These are phyloP conservation scores for Drosophila asahinai DNA, from an alignment of 1,140 invertebrate species.

Conservation along the genomic window DNA sequence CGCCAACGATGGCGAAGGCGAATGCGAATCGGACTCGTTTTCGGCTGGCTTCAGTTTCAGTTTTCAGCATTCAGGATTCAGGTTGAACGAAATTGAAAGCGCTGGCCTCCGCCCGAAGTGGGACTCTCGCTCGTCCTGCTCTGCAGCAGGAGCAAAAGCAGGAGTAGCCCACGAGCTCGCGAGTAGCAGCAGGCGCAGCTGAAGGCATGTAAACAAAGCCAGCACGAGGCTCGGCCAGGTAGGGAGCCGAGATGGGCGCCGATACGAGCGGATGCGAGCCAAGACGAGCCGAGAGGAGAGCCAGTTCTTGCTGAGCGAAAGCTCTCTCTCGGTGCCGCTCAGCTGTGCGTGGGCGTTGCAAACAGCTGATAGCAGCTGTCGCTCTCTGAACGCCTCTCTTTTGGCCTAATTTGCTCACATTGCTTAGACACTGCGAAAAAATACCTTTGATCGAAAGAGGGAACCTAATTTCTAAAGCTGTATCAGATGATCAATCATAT, in stretches of 20 bases:
- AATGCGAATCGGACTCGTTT: constrained; percentile 47
- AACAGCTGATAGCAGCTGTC: constrained; percentile 64
- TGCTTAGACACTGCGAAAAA: constrained; percentile 47
- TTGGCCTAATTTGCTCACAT: constrained; percentile 73
- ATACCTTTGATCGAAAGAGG: neutral
- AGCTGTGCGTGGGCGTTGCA: constrained; percentile 61
- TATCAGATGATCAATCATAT: neutral
- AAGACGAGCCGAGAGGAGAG: neutral
- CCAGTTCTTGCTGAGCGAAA: constrained; percentile 41
- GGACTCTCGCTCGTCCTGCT: constrained; percentile 65
- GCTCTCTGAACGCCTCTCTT: constrained; percentile 31
- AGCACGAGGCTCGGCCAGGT: constrained; percentile 36
- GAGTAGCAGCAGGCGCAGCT: constrained; percentile 31
- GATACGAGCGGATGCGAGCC: neutral
- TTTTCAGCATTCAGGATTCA: constrained; percentile 41
- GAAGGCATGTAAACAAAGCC: constrained; percentile 56
- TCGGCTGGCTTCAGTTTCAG: constrained; percentile 29
- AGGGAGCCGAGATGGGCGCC: constrained; percentile 16
- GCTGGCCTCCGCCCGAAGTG: constrained; percentile 58
- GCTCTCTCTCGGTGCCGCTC: constrained; percentile 29
- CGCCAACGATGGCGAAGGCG: constrained; percentile 16
- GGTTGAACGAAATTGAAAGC: constrained; percentile 81
- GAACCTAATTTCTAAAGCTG: neutral
- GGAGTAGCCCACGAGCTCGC: constrained; percentile 20
- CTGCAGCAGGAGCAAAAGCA: constrained; percentile 45